Conservation (phyloP, 2,888 invertebrate genomes). For the Agrotis exclamationis region DNA sequence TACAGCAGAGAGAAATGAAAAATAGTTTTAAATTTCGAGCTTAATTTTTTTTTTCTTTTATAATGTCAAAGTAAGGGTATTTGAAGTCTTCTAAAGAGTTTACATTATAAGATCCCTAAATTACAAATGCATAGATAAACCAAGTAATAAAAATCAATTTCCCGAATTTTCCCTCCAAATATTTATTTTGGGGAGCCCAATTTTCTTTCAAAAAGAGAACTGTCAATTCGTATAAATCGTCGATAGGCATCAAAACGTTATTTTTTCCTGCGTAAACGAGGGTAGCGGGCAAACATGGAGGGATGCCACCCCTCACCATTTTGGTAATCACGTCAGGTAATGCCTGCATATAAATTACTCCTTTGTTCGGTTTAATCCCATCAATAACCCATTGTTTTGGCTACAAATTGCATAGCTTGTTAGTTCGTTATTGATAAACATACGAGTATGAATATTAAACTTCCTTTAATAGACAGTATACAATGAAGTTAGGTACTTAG, state of each 20-base stretch:
- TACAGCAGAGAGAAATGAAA: background rate
- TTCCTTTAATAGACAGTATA: background rate
- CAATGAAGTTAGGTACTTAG: background rate
- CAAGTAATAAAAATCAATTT: slow-evolving; percentile 56
- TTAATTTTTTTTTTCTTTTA: background rate
- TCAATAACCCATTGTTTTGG: slow-evolving; percentile 80
- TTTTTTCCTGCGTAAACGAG: slow-evolving; percentile 78
- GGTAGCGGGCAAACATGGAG: slow-evolving; percentile 70
- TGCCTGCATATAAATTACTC: slow-evolving; percentile 88
- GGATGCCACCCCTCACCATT: slow-evolving; percentile 78
- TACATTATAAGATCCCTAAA: slow-evolving; percentile 14
- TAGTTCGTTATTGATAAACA: slow-evolving; percentile 43
- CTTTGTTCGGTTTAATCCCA: slow-evolving; percentile 82
- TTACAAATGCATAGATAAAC: slow-evolving; percentile 33
- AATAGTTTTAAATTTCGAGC: background rate
- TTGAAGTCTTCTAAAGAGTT: too few species aligned
- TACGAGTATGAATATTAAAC: slow-evolving; percentile 18
- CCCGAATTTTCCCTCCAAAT: slow-evolving; percentile 50
- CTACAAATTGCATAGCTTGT: slow-evolving; percentile 55
- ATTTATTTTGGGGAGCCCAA: slow-evolving; percentile 69
- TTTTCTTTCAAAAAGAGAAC: slow-evolving; percentile 72
- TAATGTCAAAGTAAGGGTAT: too few species aligned
- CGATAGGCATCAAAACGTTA: slow-evolving; percentile 80
- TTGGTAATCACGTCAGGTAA: slow-evolving; percentile 87
- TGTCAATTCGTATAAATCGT: slow-evolving; percentile 81